Conservation (phyloP, 2,888 invertebrate genomes). For the Diadromus collaris region DNA sequence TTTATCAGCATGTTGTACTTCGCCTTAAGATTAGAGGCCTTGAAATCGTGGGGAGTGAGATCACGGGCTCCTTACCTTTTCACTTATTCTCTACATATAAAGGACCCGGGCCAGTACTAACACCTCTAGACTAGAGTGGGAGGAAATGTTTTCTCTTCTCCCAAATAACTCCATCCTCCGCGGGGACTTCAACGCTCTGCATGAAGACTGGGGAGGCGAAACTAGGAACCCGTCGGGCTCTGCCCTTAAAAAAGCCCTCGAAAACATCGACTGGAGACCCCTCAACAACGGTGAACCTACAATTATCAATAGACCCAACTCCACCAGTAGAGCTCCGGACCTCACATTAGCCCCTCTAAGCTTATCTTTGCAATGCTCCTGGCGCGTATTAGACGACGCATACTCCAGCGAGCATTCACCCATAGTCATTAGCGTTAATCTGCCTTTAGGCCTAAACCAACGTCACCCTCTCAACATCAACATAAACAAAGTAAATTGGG, state of each 20-base stretch:
- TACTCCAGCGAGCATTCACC: background rate
- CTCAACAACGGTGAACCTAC: conserved; percentile 14
- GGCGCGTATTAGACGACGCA: background rate
- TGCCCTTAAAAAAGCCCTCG: no score
- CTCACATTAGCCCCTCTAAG: background rate
- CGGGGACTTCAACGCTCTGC: conserved; percentile 8
- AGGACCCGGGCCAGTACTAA: background rate
- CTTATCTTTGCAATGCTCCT: background rate
- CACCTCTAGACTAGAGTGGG: background rate
- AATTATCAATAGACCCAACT: background rate
- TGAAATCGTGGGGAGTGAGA: background rate
- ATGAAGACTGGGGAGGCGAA: conserved; percentile 6
- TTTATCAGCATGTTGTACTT: no score
- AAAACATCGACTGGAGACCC: background rate
- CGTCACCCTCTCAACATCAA: background rate
- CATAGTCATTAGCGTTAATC: background rate
- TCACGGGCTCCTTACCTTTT: background rate
- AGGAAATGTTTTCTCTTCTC: background rate
- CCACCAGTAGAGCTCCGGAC: background rate
- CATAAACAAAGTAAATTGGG: background rate
- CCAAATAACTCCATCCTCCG: background rate
- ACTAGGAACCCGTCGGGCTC: background rate
- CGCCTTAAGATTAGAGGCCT: conserved; percentile 3
- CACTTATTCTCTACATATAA: background rate
- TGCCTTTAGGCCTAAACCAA: background rate